Evolutionary conservation across 2,888 invertebrate species (phyloP).

Genomic region (Phyto melanocephala): DNA sequence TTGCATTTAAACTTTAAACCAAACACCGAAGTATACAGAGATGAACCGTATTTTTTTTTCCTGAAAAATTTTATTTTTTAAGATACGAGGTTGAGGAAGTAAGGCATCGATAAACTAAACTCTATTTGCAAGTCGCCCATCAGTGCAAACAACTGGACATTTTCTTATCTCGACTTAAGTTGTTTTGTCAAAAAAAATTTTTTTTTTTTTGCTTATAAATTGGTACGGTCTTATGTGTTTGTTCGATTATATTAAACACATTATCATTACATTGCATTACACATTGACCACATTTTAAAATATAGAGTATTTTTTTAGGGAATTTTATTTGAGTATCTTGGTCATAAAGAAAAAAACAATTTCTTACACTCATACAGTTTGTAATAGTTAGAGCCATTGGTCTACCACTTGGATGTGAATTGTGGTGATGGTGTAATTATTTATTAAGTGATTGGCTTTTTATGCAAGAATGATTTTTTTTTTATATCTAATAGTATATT

Average conservation of each 20-base stretch:
- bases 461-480: slow-evolving; percentile 49
- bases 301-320: slow-evolving; percentile 36
- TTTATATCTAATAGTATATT: not conserved
- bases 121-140: too few species aligned
- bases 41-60: too few species aligned
- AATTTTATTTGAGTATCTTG: slow-evolving; percentile 34
- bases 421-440: slow-evolving; percentile 50
- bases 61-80: too few species aligned
- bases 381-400: not conserved
- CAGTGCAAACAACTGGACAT: too few species aligned
- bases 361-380: slow-evolving; percentile 3
- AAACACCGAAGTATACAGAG: too few species aligned
- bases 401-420: slow-evolving; percentile 8
- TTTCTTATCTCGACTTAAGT: too few species aligned
- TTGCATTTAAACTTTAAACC: too few species aligned
- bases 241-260: not conserved
- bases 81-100: too few species aligned
- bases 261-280: slow-evolving; percentile 38
- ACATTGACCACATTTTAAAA: slow-evolving; percentile 50
- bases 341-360: slow-evolving; percentile 31
- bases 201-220: too few species aligned
- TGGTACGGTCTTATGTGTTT: too few species aligned
- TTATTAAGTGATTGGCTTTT: slow-evolving; percentile 61
- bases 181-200: too few species aligned
- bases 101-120: too few species aligned